Evolutionary conservation across 2,888 invertebrate genomes (phyloP), one percentile per base, ranked within the genome.

Genomic region (Heteromyza rotundicornis): DNA sequence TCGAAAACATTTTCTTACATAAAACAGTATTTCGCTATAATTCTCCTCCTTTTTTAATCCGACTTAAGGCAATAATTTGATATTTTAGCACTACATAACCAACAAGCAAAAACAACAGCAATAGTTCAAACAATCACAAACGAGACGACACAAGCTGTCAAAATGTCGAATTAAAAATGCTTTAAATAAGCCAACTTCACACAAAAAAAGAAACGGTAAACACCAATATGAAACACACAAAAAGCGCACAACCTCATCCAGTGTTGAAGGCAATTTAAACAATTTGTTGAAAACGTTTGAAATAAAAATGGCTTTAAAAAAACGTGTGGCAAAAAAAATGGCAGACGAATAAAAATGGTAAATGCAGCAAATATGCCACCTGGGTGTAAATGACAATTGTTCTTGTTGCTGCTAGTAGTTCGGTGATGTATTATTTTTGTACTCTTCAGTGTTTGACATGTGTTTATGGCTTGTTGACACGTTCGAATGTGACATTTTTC

Each of bases 381-480:
- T 40, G 40, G n/a, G 10, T 40, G n/a, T 40, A 40, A 40, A 40
- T 40, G 16, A n/a, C 10, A 40, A 40, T 7, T 40, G 16, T n/a
- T 40, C 12, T 40, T 40, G 40, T n/a, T 40, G 40, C 40, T 40
- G 40, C 16, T n/a, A 12, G 10, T n/a, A n/a, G 3, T 40, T 7
- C 40, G n/a, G 40, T 40, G 40, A 40, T 40, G 40, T 40, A 40
- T n/a, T n/a, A 7, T n/a, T 7, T 14, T 40, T 40, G 40, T 40
- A 14, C 40, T 40, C 40, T 7, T 40, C n/a, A 14, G n/a, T 40
- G 40, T 40, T 40, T 40, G 40, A 40, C 40, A 40, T 40, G 40
- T 40, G 40, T 40, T 40, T n/a, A 40, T 40, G 40, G 40, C 40
- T 40, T n/a, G 40, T 40, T 40, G 40, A 40, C 40, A n/a, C 40